A percentile compares a stretch with the other conserved stretches of the same genome.
These are phyloP conservation scores for Pollenia amentaria DNA, from an alignment of 2,888 invertebrate genomes.

Conservation along the genomic window DNA sequence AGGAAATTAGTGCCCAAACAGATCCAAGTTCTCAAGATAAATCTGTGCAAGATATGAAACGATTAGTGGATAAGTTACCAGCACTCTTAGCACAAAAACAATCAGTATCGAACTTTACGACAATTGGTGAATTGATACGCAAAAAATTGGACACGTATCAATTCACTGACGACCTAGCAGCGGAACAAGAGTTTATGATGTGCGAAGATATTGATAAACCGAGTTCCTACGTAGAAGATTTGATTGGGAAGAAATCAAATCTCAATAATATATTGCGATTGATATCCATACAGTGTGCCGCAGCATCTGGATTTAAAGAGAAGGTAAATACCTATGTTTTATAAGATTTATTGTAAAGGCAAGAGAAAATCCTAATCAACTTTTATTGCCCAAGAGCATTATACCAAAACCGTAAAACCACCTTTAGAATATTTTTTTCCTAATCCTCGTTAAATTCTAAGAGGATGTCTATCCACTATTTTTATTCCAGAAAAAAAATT, in stretches of 20 bases:
- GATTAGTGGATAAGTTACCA: constrained; percentile 95
- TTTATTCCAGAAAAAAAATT: no score
- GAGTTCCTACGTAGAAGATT: constrained; percentile 95
- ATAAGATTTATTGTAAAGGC: no score
- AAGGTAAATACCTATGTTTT: constrained; percentile 86
- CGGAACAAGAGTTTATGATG: constrained; percentile 96
- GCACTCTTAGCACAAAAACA: constrained; percentile 94
- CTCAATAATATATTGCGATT: constrained; percentile 93
- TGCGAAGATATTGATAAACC: constrained; percentile 96
- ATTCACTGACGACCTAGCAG: constrained; percentile 91
- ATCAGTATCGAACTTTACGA: constrained; percentile 94
- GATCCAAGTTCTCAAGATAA: constrained; percentile 94
- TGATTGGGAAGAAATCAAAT: constrained; percentile 93
- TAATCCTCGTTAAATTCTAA: no score
- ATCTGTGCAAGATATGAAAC: constrained; percentile 97
- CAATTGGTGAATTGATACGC: constrained; percentile 97
- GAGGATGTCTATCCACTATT: no score
- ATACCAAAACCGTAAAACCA: no score
- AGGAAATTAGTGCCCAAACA: constrained; percentile 92
- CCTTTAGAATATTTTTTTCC: no score
- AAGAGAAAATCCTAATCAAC: no score
- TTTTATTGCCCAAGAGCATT: no score
- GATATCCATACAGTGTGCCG: constrained; percentile 96
- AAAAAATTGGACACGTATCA: constrained; percentile 90
- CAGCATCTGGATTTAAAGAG: constrained; percentile 96